phyloP scores from a whole-genome alignment of 1,140 invertebrate genomes.

The Andricus grossulariae region DNA sequence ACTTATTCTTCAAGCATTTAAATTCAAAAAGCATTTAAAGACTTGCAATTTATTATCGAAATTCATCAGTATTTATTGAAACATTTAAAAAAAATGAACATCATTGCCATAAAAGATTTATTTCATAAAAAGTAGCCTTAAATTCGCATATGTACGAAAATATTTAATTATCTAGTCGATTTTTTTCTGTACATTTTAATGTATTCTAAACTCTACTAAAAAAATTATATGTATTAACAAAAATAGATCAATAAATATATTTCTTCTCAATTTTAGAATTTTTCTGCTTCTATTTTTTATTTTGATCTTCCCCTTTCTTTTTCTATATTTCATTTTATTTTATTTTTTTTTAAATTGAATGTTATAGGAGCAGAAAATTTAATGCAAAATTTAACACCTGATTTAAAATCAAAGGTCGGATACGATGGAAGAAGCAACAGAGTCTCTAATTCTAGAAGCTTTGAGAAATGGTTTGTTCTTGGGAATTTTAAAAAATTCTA shows the following conservation, averaged over 20 bases:
- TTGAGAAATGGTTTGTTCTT: background rate
- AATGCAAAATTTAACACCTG: background rate
- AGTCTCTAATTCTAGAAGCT: constrained; percentile 9
- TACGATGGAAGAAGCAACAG: background rate
- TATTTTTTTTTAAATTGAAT: background rate
- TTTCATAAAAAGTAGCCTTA: too few species aligned
- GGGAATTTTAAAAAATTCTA: too few species aligned
- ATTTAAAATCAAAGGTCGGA: background rate
- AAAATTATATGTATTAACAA: background rate
- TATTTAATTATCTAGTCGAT: background rate
- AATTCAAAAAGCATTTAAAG: background rate
- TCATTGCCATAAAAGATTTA: too few species aligned
- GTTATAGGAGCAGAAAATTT: constrained; percentile 17
- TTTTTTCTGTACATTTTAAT: background rate
- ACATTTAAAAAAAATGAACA: too few species aligned
- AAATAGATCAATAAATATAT: constrained; percentile 1
- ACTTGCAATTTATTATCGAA: background rate
- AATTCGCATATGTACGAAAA: too few species aligned
- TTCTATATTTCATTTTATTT: background rate
- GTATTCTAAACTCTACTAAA: background rate
- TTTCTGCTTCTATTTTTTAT: background rate
- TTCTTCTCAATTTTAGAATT: background rate
- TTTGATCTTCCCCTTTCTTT: background rate
- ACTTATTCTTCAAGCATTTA: too few species aligned
- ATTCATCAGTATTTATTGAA: too few species aligned